A percentile compares a stretch with the other conserved stretches of the same genome.
These are phyloP conservation scores for Nesoenas mayeri DNA, from an alignment of 2,113 vertebrate genomes.

Conservation along the genomic window DNA sequence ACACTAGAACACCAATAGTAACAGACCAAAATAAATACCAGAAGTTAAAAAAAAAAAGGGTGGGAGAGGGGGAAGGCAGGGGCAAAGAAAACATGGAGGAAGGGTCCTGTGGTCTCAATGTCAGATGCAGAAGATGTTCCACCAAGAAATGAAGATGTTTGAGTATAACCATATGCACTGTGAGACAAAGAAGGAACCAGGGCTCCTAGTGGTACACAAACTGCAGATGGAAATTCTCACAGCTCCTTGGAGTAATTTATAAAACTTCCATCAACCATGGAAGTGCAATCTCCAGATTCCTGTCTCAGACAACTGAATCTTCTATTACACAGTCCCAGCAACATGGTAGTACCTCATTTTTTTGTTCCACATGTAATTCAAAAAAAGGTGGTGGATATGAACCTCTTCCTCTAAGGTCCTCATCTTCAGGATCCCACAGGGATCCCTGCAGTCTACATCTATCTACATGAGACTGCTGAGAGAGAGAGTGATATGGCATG, in stretches of 20 bases:
- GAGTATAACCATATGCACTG: not conserved
- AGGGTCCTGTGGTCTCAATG: not conserved
- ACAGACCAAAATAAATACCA: not conserved
- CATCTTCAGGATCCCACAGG: constrained; percentile 27
- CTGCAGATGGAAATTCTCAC: not conserved
- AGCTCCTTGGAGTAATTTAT: constrained; percentile 1
- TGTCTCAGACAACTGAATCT: not conserved
- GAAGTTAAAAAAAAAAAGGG: not conserved
- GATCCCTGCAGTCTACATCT: constrained; percentile 5
- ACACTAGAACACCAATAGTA: not conserved
- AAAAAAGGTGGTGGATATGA: not conserved
- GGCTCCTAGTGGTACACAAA: not conserved
- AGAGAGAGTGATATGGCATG: constrained; percentile 63
- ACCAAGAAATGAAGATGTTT: not conserved
- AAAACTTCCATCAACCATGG: not conserved
- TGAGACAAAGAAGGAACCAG: not conserved
- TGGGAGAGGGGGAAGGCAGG: too few relatives aligned
- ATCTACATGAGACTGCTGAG: constrained; percentile 53
- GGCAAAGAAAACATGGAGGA: not conserved
- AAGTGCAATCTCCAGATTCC: not conserved
- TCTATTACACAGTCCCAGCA: not conserved
- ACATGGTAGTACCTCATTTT: not conserved
- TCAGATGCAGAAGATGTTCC: not conserved
- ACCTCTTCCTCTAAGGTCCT: not conserved
- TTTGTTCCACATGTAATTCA: not conserved